Conservation (phyloP, 1,140 invertebrate genomes). For the Phortica variegata region DNA sequence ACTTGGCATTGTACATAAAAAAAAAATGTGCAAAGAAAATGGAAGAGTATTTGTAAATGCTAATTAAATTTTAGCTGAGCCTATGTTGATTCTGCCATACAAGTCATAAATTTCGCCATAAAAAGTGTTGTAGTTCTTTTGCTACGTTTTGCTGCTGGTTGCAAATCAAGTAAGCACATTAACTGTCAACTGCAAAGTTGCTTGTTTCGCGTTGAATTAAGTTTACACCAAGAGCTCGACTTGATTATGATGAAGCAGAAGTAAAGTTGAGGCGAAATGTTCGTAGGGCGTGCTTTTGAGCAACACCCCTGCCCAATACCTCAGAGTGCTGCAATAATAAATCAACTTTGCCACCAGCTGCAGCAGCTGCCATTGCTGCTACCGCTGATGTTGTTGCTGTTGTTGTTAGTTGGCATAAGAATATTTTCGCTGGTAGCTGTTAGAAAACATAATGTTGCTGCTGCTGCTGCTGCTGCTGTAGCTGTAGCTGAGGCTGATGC, state of each 20-base stretch:
- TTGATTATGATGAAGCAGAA: no score
- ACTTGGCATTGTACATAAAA: no score
- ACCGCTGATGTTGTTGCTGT: not conserved
- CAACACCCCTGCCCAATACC: no score
- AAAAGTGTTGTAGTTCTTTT: not conserved
- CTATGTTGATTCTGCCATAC: conserved; percentile 8
- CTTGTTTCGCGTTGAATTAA: no score
- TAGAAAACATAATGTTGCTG: conserved; percentile 6
- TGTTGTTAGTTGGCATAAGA: no score
- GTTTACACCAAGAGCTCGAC: no score
- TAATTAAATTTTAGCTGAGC: conserved; percentile 40
- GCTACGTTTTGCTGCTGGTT: not conserved
- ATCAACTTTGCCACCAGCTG: not conserved
- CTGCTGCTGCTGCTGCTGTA: not conserved
- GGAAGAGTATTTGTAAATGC: conserved; percentile 47
- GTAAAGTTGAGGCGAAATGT: no score
- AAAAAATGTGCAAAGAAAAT: no score
- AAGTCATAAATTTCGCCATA: not conserved
- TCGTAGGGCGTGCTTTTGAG: no score
- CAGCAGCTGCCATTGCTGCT: conserved; percentile 2
- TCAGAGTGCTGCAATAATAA: no score
- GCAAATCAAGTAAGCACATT: conserved; percentile 44
- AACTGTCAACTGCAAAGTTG: conserved; percentile 48
- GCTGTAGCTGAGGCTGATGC: conserved; percentile 7
- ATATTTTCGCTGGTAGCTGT: no score